These are phyloP conservation scores for Terrapene triunguis DNA, from an alignment of 2,113 vertebrate genomes.

Conservation along the genomic window DNA sequence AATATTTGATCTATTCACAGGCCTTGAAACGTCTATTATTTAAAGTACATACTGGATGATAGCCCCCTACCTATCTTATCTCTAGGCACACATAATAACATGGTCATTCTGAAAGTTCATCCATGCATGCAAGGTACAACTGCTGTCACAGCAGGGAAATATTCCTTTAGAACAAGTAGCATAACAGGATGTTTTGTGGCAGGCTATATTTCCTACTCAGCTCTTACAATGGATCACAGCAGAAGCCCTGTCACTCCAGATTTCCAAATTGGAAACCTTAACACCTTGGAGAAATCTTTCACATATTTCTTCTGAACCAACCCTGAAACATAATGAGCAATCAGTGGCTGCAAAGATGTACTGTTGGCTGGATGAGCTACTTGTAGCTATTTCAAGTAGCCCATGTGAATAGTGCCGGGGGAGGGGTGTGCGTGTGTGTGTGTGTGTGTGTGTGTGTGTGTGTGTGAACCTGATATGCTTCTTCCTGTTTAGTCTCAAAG, in stretches of 20 bases:
- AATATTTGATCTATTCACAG: constrained; percentile 51
- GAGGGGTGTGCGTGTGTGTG: not conserved
- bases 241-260: constrained; percentile 57
- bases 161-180: constrained; percentile 59
- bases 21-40: constrained; percentile 28
- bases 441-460: too few species aligned
- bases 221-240: constrained; percentile 67
- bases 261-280: constrained; percentile 56
- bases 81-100: constrained; percentile 71
- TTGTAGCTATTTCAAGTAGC: constrained; percentile 66
- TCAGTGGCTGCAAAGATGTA: constrained; percentile 59
- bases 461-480: constrained; percentile 43
- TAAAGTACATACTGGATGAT: not conserved
- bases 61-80: constrained; percentile 44
- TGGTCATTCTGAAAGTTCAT: constrained; percentile 64
- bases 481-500: constrained; percentile 66
- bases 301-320: constrained; percentile 54
- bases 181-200: constrained; percentile 57
- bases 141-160: constrained; percentile 52
- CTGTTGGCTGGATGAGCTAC: constrained; percentile 60
- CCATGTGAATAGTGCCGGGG: constrained; percentile 52
- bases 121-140: constrained; percentile 61
- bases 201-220: constrained; percentile 51
- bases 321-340: constrained; percentile 70
- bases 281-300: constrained; percentile 48